A percentile compares a stretch with the other conserved stretches of the same genome.
Conservation (phyloP, 2,797 vertebrate genomes). For the Sebastes taczanowskii region DNA sequence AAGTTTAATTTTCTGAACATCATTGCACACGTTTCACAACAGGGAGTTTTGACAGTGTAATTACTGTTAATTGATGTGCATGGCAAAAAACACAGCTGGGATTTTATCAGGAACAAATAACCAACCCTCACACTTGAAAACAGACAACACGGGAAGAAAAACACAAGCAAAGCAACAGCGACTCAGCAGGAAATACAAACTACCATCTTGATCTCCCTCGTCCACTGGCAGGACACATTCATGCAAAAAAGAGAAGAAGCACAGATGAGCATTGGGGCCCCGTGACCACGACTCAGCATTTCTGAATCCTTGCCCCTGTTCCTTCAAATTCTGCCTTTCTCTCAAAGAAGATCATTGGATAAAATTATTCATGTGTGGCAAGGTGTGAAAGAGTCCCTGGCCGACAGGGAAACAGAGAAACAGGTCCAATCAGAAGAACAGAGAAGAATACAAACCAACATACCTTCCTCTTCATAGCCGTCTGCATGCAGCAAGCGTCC, state of each 20-base stretch:
- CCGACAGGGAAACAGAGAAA: conserved; percentile 12
- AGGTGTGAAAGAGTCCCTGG: background rate
- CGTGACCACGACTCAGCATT: conserved; percentile 47
- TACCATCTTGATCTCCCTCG: conserved; percentile 82
- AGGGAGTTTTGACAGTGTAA: conserved; percentile 28
- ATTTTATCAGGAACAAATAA: background rate
- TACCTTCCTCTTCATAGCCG: conserved; percentile 88
- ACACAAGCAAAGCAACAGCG: conserved; percentile 73
- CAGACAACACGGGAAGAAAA: conserved; percentile 50
- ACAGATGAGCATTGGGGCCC: conserved; percentile 66
- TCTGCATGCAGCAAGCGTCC: conserved; percentile 87
- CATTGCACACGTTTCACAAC: conserved; percentile 56
- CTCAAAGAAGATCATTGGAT: background rate
- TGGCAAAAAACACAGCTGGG: conserved; percentile 15
- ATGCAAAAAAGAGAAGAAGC: conserved; percentile 81
- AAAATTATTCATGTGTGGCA: background rate
- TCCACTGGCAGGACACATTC: conserved; percentile 78
- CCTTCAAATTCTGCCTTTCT: conserved; percentile 9
- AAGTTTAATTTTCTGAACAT: conserved; percentile 39
- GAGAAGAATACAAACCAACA: conserved; percentile 69
- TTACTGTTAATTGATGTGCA: conserved; percentile 64
- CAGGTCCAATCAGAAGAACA: conserved; percentile 40
- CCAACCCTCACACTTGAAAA: conserved; percentile 37
- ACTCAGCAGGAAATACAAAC: conserved; percentile 77
- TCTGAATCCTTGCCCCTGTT: conserved; percentile 65